Base-by-base conservation (phyloP, 1,140 invertebrate species). In the Diachasma alloeum region DNA sequence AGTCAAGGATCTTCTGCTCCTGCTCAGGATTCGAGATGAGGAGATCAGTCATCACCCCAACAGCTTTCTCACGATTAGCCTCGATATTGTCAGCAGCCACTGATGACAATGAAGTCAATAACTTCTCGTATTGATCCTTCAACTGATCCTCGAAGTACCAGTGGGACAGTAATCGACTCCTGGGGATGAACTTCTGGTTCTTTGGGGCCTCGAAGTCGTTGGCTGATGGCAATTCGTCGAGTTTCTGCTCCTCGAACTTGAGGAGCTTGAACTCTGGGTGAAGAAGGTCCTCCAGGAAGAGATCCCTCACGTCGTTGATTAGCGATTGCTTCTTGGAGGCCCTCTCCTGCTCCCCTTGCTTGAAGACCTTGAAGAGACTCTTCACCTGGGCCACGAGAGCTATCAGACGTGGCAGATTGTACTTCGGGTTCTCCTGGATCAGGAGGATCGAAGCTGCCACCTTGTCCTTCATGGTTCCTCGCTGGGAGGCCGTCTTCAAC, bases 61-160 rank as follows among this genome's bases (percentile, higher is more conserved):
- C 93, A 0, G 94, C 94, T 85, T 96, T 95, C 82, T 95, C 94
- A 85, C 96, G 96, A 81, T 96, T 95, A 1, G 92, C 90, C 53
- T 97, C 95, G 10, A 95, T 89, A 11, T 91, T 92, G 83, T 96
- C 94, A 75, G 92, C 91, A 0, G 92, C 91, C 59, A 94, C 91
- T 11, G 82, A 88, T 75, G 93, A 91, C 42, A 97, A 79, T 37
- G 92, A 90, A 73, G 91, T 86, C 4, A 96, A 82, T 86, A 95
- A 96, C 83, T 91, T 89, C n/a, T 90, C 88, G 90, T 97, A 98
- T 24, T 91, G 88, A 78, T 93, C 90, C 85, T 96, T 96, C 6
- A 99, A 86, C 81, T 95, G 92, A 83, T 95, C 93, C 88, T 98
- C 97, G 91, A 94, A 98, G 80, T 94, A 93, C 93, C 93, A 95